Base-by-base conservation (phyloP, 2,888 invertebrate species). In the Pseudolycoriella hygida region DNA sequence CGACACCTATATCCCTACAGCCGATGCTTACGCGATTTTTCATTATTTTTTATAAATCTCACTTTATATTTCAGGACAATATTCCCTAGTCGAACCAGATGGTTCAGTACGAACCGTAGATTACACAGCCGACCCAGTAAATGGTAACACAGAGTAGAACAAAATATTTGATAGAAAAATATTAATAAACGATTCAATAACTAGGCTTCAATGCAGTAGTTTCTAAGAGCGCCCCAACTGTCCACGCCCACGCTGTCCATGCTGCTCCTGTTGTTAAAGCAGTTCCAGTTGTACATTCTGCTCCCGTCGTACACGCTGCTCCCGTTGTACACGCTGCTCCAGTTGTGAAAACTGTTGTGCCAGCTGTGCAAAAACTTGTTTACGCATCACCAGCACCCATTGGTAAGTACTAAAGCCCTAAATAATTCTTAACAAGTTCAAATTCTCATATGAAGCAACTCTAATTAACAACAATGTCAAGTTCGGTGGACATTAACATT, bases 41-140 rank as follows among this genome's bases (percentile, higher is more conserved):
- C 15, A 34, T 34, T 34, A 10, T 34, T 34, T 14, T 5, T 34
- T 25, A n/a, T n/a, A n/a, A n/a, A n/a, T n/a, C n/a, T n/a, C n/a
- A n/a, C n/a, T n/a, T n/a, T n/a, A n/a, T n/a, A 34, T 34, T 34
- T 4, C 15, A 59, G 66, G 65, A 53, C 65, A 65, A 49, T 66
- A 66, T 57, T 66, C 66, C 38, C 56, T 66, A 51, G 65, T 66
- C 41, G 65, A 66, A 55, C 64, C 65, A 48, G 65, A 66, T 47
- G 65, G 65, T 57, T 65, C 65, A 46, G 65, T 66, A 50, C 64
- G 65, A 49, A 66, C 65, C 49, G 65, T 66, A 42, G 66, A 66
- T 52, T 66, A 66, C 50, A 62, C 63, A 51, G 66, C 66, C 48
- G 65, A 66, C 56, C 34, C 34, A 12, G 19, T 40, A n/a, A 56